Evolutionary conservation across 2,113 vertebrate genomes (phyloP), one percentile per base, ranked within the genome.

Genomic region (Rhabdomys dilectus): DNA sequence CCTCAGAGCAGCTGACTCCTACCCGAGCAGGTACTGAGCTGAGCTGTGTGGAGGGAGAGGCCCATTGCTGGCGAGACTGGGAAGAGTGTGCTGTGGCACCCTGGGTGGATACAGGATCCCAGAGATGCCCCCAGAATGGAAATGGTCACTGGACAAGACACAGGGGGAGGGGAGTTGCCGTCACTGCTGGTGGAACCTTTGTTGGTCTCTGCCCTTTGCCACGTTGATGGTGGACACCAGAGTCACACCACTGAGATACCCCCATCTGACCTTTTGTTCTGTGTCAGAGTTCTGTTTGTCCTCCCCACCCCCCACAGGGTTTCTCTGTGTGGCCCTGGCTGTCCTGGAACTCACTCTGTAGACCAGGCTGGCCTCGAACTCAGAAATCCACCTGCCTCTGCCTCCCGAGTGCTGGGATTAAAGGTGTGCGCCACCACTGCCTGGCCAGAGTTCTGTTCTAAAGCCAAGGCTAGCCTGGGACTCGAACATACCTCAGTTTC

Each of bases 1-100:
- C 99, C 12, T 56, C 88, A 0, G 99, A 99, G 98, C 99, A 99
- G 88, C 99, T 99, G 97, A 99, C 98, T 0, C 99, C 99, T 0
- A 98, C 99, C 97, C 99, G 99, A 98, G 94, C 99, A 98, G 99
- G 99, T 99, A 99, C 97, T 95, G 24, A 22, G 62, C 70, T 84
- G 5, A 48, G 88, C 73, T 60, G 21, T 45, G 34, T 39, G 87
- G 1, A 21, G 0, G 21, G 64, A 15, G 1, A 5, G 42, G 19
- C 39, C 42, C 62, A 48, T 7, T 42, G 60, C 39, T 8, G 62
- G 42, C 8, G 8, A 8, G 13, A 36, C 2, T 3, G 26, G 81
- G 81, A 34, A 13, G 31, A 22, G 36, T 1, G 42, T 29, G 7
- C 29, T 1, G 8, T 22, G 58, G 10, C 58, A 31, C 6, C 2